Percentiles rank a stretch among this genome's conserved stretches.
Evolutionary conservation across 2,797 vertebrate genomes (phyloP).

Genomic region (Diplodus sargus): DNA sequence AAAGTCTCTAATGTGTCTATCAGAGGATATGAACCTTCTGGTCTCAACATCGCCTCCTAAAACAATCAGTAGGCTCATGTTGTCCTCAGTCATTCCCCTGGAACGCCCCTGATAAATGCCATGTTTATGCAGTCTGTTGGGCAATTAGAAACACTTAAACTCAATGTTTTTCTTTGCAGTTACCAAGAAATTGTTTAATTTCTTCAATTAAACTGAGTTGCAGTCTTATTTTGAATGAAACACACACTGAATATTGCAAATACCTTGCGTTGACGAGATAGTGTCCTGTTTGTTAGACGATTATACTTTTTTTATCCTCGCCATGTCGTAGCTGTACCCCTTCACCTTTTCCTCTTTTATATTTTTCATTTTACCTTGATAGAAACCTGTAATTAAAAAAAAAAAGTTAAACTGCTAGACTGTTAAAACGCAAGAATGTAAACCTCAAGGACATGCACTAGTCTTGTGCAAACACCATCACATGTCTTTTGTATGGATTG

Average conservation of each 20-base stretch:
- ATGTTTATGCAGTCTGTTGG: slow-evolving; percentile 24
- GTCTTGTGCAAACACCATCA: slow-evolving; percentile 47
- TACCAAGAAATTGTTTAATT: slow-evolving; percentile 22
- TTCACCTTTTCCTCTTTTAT: background rate
- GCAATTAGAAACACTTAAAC: slow-evolving; percentile 40
- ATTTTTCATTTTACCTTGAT: background rate
- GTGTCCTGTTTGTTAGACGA: background rate
- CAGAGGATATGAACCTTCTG: slow-evolving; percentile 43
- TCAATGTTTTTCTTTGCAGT: slow-evolving; percentile 33
- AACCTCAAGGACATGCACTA: slow-evolving; percentile 39
- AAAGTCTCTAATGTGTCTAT: slow-evolving; percentile 34
- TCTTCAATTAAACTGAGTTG: slow-evolving; percentile 19
- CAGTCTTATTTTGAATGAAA: slow-evolving; percentile 23
- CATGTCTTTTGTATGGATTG: slow-evolving; percentile 60
- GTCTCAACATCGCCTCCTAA: slow-evolving; percentile 40
- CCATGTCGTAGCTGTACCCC: background rate
- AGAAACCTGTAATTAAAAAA: slow-evolving; percentile 19
- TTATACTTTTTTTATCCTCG: background rate
- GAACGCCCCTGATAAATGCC: slow-evolving; percentile 18
- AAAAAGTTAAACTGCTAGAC: background rate
- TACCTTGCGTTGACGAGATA: background rate
- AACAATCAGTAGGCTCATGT: slow-evolving; percentile 36
- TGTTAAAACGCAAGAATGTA: slow-evolving; percentile 12
- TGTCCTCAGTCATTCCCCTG: slow-evolving; percentile 27
- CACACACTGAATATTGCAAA: background rate